phyloP scores from a whole-genome alignment of 2,888 invertebrate genomes.

The Isotomurus palustris region DNA sequence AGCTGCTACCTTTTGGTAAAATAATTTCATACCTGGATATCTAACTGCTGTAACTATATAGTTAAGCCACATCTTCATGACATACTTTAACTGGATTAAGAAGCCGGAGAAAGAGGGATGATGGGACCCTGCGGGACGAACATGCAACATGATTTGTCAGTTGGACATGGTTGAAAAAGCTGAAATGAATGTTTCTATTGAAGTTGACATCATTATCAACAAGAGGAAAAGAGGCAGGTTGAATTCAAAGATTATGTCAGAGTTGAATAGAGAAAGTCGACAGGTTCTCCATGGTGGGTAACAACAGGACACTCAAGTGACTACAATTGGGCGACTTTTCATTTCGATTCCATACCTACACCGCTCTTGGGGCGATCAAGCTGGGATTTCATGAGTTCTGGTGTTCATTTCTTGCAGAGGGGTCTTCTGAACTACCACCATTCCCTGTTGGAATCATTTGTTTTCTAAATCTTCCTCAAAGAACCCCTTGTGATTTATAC shows the following conservation, averaged over 20 bases:
- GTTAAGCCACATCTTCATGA: no score
- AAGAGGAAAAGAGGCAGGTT: constrained; percentile 5
- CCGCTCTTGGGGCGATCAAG: constrained; percentile 8
- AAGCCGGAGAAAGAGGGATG: constrained; percentile 12
- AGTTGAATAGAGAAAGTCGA: constrained; percentile 8
- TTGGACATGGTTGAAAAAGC: constrained; percentile 1
- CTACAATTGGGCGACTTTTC: constrained; percentile 4
- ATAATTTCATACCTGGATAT: no score
- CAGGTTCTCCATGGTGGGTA: constrained; percentile 4
- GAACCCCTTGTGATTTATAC: not conserved
- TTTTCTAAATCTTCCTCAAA: not conserved
- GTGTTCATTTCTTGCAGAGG: not conserved
- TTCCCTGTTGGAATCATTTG: not conserved
- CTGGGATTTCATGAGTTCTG: constrained; percentile 7
- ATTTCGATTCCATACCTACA: not conserved
- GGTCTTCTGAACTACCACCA: not conserved
- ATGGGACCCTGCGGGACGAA: no score
- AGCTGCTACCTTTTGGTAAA: no score
- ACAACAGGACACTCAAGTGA: constrained; percentile 6
- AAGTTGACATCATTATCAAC: constrained; percentile 16
- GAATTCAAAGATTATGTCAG: constrained; percentile 10
- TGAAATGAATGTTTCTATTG: not conserved
- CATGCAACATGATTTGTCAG: no score
- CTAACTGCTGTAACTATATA: no score
- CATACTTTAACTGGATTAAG: no score